Conservation (phyloP, 2,797 vertebrate genomes). For the Gymnothorax reevesii region DNA sequence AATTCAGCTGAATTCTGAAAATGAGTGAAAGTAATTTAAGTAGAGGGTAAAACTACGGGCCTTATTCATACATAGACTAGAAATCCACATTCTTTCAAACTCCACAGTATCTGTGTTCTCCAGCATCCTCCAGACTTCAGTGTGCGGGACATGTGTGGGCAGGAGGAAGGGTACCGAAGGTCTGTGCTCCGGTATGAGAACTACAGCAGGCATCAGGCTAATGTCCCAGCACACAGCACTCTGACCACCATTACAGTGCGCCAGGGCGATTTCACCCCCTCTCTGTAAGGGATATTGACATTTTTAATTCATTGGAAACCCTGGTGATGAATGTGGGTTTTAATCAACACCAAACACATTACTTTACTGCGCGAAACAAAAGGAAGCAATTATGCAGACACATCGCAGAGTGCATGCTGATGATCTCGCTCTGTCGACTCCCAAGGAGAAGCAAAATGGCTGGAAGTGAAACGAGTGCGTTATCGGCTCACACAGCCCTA, state of each 20-base stretch:
- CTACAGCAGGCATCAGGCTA: too few relatives aligned
- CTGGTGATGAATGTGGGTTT: slow-evolving; percentile 11
- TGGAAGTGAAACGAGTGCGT: not conserved
- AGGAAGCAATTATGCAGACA: not conserved
- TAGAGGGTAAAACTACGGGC: not conserved
- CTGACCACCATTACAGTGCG: not conserved
- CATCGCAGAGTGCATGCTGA: not conserved
- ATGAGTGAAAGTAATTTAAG: not conserved
- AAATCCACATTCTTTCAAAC: not conserved
- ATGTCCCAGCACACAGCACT: not conserved
- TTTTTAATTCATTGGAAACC: not conserved
- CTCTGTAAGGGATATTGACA: not conserved
- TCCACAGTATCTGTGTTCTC: not conserved
- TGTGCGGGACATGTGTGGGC: not conserved
- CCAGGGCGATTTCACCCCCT: not conserved
- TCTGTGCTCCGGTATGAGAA: too few relatives aligned
- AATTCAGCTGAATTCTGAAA: not conserved
- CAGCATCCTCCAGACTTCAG: not conserved
- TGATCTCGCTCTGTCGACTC: not conserved
- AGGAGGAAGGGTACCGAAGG: not conserved
- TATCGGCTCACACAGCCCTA: not conserved
- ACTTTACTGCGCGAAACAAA: not conserved
- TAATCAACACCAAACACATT: slow-evolving; percentile 6
- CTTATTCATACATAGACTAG: not conserved
- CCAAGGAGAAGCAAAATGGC: not conserved